These are phyloP conservation scores for Xiphorhynchus elegans DNA, from an alignment of 2,113 vertebrate species.

Conservation along the genomic window DNA sequence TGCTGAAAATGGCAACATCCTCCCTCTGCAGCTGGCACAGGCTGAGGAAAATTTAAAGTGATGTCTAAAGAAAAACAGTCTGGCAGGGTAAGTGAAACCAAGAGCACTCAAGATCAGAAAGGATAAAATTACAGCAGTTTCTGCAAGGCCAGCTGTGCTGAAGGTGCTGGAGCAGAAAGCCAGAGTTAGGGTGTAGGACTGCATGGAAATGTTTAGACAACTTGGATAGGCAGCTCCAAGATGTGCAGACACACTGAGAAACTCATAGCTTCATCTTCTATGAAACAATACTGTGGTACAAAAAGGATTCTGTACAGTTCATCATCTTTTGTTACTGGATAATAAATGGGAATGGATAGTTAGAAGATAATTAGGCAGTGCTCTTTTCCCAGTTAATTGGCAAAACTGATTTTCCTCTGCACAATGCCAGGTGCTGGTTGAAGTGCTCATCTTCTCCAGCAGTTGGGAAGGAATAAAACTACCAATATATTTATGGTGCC, in stretches of 20 bases:
- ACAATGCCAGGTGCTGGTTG: neutral
- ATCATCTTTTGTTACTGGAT: neutral
- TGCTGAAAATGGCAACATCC: neutral
- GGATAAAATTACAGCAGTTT: neutral
- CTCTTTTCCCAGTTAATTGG: conserved; percentile 14
- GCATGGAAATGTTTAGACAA: neutral
- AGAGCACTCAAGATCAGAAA: neutral
- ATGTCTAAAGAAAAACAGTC: neutral
- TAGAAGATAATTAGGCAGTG: conserved; percentile 17
- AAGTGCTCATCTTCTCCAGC: neutral
- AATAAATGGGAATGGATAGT: neutral
- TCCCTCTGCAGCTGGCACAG: neutral
- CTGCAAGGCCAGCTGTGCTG: neutral
- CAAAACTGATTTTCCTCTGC: neutral
- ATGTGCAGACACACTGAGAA: neutral
- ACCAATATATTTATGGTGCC: neutral
- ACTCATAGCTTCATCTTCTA: neutral
- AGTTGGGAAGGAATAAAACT: neutral
- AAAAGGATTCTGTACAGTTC: neutral
- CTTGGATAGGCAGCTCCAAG: neutral
- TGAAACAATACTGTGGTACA: neutral
- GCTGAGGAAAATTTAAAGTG: neutral
- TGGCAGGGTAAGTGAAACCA: neutral
- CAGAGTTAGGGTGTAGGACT: neutral
- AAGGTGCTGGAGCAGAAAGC: neutral